These are phyloP conservation scores for Liasis olivaceus DNA, from an alignment of 2,797 vertebrate genomes.

Conservation along the genomic window DNA sequence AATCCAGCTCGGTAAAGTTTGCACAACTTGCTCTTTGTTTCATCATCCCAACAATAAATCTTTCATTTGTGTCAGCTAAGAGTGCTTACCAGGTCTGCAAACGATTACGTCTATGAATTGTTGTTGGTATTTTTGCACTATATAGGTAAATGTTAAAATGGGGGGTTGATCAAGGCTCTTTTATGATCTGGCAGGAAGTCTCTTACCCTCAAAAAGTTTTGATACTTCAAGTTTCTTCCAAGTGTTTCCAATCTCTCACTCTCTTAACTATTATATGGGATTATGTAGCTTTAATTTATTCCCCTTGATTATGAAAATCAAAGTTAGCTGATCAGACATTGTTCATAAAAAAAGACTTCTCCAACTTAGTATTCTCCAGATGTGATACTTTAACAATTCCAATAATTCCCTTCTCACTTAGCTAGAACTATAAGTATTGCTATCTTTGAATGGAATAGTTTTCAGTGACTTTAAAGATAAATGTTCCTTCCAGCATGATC, in stretches of 20 bases:
- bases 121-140: constrained; percentile 63
- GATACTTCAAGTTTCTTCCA: constrained; percentile 64
- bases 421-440: not conserved
- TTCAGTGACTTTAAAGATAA: not conserved
- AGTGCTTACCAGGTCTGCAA: constrained; percentile 76
- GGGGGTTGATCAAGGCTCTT: constrained; percentile 64
- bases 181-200: constrained; percentile 63
- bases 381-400: not conserved
- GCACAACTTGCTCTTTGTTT: constrained; percentile 79
- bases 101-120: constrained; percentile 74
- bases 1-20: constrained; percentile 73
- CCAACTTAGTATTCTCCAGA: not conserved
- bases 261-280: constrained; percentile 61
- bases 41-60: constrained; percentile 78
- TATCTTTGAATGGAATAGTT: not conserved
- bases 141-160: constrained; percentile 68
- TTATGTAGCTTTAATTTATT: constrained; percentile 40
- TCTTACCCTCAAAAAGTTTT: constrained; percentile 58
- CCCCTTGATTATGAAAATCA: constrained; percentile 36
- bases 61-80: constrained; percentile 72
- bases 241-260: constrained; percentile 61
- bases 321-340: constrained; percentile 15
- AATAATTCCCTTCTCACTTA: constrained; percentile 10
- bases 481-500: not conserved
- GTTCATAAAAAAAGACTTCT: constrained; percentile 24